Percentiles rank a stretch among this genome's conserved stretches.
Evolutionary conservation across 2,113 vertebrate species (phyloP).

Genomic region (Marmota monax): DNA sequence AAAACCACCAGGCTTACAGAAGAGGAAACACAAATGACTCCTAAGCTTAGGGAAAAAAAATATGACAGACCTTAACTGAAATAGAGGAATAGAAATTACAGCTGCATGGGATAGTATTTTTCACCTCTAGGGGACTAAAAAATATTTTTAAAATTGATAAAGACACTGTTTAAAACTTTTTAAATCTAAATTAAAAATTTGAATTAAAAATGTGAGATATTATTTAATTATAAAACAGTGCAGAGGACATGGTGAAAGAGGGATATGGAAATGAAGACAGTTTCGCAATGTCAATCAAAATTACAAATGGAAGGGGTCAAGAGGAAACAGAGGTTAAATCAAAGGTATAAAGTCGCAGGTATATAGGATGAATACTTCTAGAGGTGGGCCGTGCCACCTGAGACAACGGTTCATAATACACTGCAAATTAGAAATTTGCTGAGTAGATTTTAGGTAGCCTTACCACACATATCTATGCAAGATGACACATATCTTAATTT

Average conservation of each 20-base stretch:
- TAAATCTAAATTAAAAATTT: no score
- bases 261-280: not conserved
- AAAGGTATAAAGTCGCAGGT: not conserved
- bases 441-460: not conserved
- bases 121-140: not conserved
- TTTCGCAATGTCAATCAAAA: not conserved
- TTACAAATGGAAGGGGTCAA: not conserved
- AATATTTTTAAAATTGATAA: not conserved
- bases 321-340: not conserved
- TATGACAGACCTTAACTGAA: not conserved
- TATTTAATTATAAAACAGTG: no score
- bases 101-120: not conserved
- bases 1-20: not conserved
- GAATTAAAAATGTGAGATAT: no score
- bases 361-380: not conserved
- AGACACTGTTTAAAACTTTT: not conserved
- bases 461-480: not conserved
- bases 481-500: not conserved
- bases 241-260: not conserved
- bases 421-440: not conserved
- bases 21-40: not conserved
- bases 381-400: not conserved
- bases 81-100: not conserved
- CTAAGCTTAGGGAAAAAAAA: not conserved
- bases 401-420: not conserved